Base-by-base conservation (phyloP, 2,888 invertebrate species). In the Pherbina coryleti region DNA sequence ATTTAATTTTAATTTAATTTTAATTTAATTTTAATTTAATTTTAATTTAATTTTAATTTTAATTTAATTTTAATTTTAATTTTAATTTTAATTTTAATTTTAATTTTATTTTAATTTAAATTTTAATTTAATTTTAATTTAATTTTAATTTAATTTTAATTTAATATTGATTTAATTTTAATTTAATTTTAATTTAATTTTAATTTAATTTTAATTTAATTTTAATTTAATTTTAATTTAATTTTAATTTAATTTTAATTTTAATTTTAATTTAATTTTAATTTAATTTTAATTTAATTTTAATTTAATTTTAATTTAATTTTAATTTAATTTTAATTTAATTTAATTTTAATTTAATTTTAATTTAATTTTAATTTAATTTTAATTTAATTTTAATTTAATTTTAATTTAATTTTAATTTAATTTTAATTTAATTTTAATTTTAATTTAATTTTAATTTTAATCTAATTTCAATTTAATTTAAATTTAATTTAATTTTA, bases 81-180 rank as follows among this genome's bases (percentile, higher is more conserved):
- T 53, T 53, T n/a, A 53, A 53, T 53, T n/a, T 53, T n/a, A 53
- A 53, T n/a, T 53, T 53, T n/a, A 53, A 53, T 53, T 53, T 53
- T n/a, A 53, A 53, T 53, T 53, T n/a, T 5, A 53, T 53, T 53
- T 53, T n/a, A 53, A 53, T 53, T 53, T 53, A 53, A 53, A 4
- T 53, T 57, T 57, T n/a, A 57, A 57, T 57, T 57, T 22, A 57
- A 57, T 57, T 57, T 57, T 22, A 57, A 57, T 57, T 57, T 22
- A 57, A 57, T 57, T 57, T 57, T 22, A 57, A 57, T 57, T 57
- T 22, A 57, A 57, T 57, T 57, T 57, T 22, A 57, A 57, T 57
- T 57, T 22, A 57, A 57, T 57, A n/a, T 57, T 22, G n/a, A 57
- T 57, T 57, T 22, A 57, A 57, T 57, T 57, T 57, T 22, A 57